phyloP scores from a whole-genome alignment of 2,113 vertebrate species.

The Epinephelus cyanopodus region DNA sequence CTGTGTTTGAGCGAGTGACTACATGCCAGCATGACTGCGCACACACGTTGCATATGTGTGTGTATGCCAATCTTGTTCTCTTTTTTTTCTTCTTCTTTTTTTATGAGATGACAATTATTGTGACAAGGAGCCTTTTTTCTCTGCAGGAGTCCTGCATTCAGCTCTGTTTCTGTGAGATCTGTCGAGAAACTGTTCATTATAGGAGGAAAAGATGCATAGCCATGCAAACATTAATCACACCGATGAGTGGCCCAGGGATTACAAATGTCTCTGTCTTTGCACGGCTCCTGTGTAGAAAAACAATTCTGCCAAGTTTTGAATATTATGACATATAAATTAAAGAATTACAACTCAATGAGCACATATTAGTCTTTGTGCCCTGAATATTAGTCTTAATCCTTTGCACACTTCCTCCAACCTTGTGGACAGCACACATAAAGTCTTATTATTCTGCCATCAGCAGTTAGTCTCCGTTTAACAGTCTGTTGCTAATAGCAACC shows the following conservation, averaged over 20 bases:
- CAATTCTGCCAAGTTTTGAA: conserved; percentile 7
- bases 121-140: conserved; percentile 34
- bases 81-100: background rate
- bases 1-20: conserved; percentile 4
- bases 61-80: background rate
- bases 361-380: background rate
- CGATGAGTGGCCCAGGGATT: conserved; percentile 11
- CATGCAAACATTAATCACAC: conserved; percentile 22
- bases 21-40: conserved; percentile 4
- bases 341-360: background rate
- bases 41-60: conserved; percentile 8
- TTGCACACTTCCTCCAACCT: background rate
- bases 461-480: conserved; percentile 11
- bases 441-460: background rate
- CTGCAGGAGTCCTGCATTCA: conserved; percentile 22
- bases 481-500: conserved; percentile 22
- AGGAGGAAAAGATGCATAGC: conserved; percentile 12
- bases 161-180: conserved; percentile 19
- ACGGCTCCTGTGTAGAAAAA: background rate
- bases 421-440: background rate
- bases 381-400: background rate
- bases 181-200: conserved; percentile 24
- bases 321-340: conserved; percentile 1
- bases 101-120: conserved; percentile 50
- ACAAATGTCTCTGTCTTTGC: conserved; percentile 24